Evolutionary conservation across 1,140 invertebrate species (phyloP), one percentile per base, ranked within the genome.

Genomic region (Heliconius nattereri): DNA sequence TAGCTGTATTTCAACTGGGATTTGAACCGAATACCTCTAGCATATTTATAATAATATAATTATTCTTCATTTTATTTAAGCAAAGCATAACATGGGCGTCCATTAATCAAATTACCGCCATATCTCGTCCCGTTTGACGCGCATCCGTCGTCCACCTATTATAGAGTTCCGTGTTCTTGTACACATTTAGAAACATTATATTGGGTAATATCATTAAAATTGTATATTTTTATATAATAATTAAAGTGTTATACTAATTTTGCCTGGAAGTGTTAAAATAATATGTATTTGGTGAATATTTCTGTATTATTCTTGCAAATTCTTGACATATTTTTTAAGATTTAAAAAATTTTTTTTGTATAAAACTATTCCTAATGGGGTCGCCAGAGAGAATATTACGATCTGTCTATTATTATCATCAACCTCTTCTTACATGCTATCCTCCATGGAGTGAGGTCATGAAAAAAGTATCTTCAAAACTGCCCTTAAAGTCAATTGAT

Each of bases 51-150:
- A 72, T 35, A 37, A 7, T 11, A n/a, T 23, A 37, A 37, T 37
- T 13, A 35, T 72, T 72, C 35, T 40, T 40, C 19, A 72, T 37
- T 35, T 52, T 52, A 52, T 72, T 72, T 37, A 72, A 9, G 60
- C n/a, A 29, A 13, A 66, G 26, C 60, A 29, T 16, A 29, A 72
- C 66, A 37, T 35, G 35, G 20, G 57, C 40, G 20, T 37, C 71
- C 57, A 74, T 78, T 78, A 78, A 78, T 74, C 78, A 78, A 60
- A 66, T 73, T 73, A 78, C 76, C 72, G 71, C 52, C 78, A 74
- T 54, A 60, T 73, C 78, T 60, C 72, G 57, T 78, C 78, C 73
- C 78, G 78, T 73, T 74, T 70, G 78, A 78, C 78, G 72, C 40
- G 78, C 72, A 71, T 78, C 78, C 72, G 72, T 78, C 78, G 35